A percentile compares a stretch with the other conserved stretches of the same genome.
phyloP scores from a whole-genome alignment of 1,140 invertebrate genomes.

The Planococcus citri region DNA sequence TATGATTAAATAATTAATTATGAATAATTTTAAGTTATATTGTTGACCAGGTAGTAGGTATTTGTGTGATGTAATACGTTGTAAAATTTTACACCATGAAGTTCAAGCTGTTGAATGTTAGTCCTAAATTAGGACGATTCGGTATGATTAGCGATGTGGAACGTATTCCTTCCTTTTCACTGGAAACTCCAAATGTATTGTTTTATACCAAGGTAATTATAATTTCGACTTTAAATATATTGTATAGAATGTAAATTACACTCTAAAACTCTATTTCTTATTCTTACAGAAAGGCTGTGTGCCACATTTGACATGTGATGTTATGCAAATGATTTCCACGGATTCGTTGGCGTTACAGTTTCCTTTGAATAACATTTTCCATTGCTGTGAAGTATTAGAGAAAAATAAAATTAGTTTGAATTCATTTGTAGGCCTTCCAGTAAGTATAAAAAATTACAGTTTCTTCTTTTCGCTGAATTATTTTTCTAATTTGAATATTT shows the following conservation, averaged over 20 bases:
- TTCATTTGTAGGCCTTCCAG: slow-evolving; percentile 44
- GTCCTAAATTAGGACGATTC: background rate
- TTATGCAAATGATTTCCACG: slow-evolving; percentile 43
- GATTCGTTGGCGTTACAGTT: slow-evolving; percentile 40
- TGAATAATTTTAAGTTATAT: too few relatives aligned
- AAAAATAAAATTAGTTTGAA: slow-evolving; percentile 38
- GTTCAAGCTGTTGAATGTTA: background rate
- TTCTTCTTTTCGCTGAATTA: slow-evolving; percentile 22
- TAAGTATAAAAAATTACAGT: slow-evolving; percentile 27
- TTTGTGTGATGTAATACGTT: too few relatives aligned
- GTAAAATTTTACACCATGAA: background rate
- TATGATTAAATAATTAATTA: too few relatives aligned
- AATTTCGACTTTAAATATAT: too few relatives aligned
- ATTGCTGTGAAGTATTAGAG: slow-evolving; percentile 40
- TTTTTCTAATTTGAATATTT: too few relatives aligned
- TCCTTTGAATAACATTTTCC: slow-evolving; percentile 41
- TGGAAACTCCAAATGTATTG: slow-evolving; percentile 41
- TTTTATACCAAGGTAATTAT: slow-evolving; percentile 41
- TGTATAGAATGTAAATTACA: too few relatives aligned
- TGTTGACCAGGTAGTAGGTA: too few relatives aligned
- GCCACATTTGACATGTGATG: slow-evolving; percentile 50
- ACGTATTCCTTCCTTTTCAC: slow-evolving; percentile 33
- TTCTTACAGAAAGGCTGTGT: slow-evolving; percentile 44
- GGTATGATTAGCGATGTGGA: slow-evolving; percentile 39
- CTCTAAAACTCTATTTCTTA: too few relatives aligned